Base-by-base conservation (phyloP, 2,113 vertebrate genomes). In the Pelmatolapia mariae region DNA sequence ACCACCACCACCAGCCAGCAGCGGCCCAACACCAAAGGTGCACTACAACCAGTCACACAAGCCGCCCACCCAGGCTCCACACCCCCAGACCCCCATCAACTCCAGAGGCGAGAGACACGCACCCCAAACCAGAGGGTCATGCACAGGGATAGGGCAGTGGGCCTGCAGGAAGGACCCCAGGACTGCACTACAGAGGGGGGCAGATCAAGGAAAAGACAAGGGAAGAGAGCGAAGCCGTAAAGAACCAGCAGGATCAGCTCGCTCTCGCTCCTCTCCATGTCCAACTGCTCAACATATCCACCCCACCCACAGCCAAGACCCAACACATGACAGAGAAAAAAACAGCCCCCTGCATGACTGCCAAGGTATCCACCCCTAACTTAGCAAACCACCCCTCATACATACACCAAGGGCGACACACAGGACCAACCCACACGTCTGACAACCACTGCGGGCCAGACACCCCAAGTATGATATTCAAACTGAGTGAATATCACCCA, bases 351-450 rank as follows among this genome's bases (percentile, higher is more conserved):
- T 52, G 50, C 50, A 52, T n/a, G 50, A 52, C 19, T n/a, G 50
- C 50, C 50, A n/a, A n/a, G 50, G 19, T 52, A 52, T n/a, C 19
- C 18, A 52, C 19, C 19, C 50, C 50, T 10, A 10, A n/a, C 50
- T 5, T 10, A 1, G 3, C 50, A 53, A 6, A 6, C 50, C 15
- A 47, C 45, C 45, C 45, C 19, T 53, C 19, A 53, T 6, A 53
- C 50, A 53, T 0, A 10, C 5, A n/a, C 9, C 50, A 53, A 53
- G 50, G 19, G 19, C 19, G 1, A 53, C 50, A 53, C 50, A 0
- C 50, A n/a, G 50, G 19, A 52, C 50, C 50, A 52, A 52, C 19
- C 50, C 50, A 52, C 50, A 5, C 19, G 19, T n/a, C 19, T 52
- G 50, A 52, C 50, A 52, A 6, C 50, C 19, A 53, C 50, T 53